Evolutionary conservation across 2,797 vertebrate species (phyloP).

Genomic region (Tauraco hartlaubi): DNA sequence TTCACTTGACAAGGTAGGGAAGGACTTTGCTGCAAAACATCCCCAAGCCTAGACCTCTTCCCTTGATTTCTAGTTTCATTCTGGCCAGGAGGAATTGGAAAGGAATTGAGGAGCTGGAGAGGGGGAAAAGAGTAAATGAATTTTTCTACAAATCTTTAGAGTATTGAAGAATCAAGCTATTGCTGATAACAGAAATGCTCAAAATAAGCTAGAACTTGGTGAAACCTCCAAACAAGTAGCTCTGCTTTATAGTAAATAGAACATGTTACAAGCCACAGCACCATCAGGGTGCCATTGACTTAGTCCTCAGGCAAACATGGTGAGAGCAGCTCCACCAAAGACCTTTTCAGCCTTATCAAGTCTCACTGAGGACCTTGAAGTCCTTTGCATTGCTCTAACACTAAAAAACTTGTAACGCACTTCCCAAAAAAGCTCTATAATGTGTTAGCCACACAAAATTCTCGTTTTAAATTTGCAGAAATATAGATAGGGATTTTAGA

Average conservation of each 20-base stretch:
- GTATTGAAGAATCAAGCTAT: rapidly evolving
- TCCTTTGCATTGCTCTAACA: not conserved
- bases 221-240: not conserved
- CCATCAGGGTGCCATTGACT: not conserved
- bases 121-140: not conserved
- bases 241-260: not conserved
- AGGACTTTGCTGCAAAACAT: not conserved
- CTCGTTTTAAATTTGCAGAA: not conserved
- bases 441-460: not conserved
- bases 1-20: not conserved
- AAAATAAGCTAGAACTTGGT: not conserved
- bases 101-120: not conserved
- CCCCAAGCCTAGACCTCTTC: not conserved
- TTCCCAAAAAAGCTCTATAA: not conserved
- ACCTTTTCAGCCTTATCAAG: not conserved
- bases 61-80: not conserved
- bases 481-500: not conserved
- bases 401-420: not conserved
- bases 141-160: not conserved
- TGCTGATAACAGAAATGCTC: not conserved
- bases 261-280: not conserved
- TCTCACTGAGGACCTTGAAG: not conserved
- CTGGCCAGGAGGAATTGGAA: not conserved
- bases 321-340: not conserved
- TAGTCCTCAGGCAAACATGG: not conserved